phyloP scores from a whole-genome alignment of 2,113 vertebrate genomes.

The Lophotis ruficrista region DNA sequence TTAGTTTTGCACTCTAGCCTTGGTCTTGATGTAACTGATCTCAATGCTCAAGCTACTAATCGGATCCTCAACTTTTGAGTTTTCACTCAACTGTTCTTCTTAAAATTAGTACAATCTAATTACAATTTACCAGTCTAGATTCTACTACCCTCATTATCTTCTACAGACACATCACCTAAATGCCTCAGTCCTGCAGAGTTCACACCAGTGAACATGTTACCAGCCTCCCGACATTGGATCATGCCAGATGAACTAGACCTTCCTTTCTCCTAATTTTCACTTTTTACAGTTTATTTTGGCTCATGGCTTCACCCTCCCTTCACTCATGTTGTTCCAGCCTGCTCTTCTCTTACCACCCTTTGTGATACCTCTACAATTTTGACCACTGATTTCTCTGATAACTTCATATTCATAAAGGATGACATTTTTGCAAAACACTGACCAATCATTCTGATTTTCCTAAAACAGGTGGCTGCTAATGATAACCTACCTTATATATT shows the following conservation, averaged over 20 bases:
- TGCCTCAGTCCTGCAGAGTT: neutral
- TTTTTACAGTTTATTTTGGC: neutral
- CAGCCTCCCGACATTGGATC: neutral
- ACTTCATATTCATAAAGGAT: neutral
- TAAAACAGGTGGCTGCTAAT: neutral
- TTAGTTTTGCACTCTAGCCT: neutral
- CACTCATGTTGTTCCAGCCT: neutral
- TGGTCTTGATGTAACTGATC: neutral
- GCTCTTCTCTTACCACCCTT: neutral
- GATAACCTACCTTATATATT: neutral
- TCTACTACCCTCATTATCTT: neutral
- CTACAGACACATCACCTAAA: neutral
- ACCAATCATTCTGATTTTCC: neutral
- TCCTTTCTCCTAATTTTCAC: neutral
- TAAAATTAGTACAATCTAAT: neutral
- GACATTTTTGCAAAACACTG: neutral
- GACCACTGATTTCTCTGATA: neutral
- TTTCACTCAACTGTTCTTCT: neutral
- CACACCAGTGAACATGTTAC: neutral
- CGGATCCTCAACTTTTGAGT: neutral
- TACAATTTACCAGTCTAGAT: neutral
- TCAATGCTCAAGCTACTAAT: neutral
- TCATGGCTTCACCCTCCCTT: neutral
- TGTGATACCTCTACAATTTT: neutral
- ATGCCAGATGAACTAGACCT: neutral